These are phyloP conservation scores for Gobiocypris rarus DNA, from an alignment of 2,113 vertebrate genomes.

Conservation along the genomic window DNA sequence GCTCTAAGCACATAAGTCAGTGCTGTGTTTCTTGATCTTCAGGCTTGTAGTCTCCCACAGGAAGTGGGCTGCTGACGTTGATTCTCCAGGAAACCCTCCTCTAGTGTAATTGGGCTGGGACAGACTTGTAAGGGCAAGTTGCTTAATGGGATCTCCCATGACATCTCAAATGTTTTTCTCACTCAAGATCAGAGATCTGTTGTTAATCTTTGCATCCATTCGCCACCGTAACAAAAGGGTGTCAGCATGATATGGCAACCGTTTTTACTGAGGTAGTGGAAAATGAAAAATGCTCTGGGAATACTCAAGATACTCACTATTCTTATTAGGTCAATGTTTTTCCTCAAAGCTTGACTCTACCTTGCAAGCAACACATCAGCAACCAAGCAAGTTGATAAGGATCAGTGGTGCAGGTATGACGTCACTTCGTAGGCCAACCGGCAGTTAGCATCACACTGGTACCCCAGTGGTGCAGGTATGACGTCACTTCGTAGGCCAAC, in stretches of 20 bases:
- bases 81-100: not conserved
- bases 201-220: not conserved
- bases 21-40: not conserved
- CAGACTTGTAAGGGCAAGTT: constrained; percentile 31
- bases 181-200: not conserved
- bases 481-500: too few species aligned
- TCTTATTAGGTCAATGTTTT: constrained; percentile 14
- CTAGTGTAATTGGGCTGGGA: constrained; percentile 5
- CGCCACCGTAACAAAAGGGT: not conserved
- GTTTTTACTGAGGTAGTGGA: not conserved
- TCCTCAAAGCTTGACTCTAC: not conserved
- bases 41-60: constrained; percentile 23
- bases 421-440: too few species aligned
- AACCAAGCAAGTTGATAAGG: not conserved
- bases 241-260: not conserved
- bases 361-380: not conserved
- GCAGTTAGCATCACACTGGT: too few species aligned
- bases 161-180: constrained; percentile 21
- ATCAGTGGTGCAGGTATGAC: too few species aligned
- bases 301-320: not conserved
- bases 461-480: too few species aligned
- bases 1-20: not conserved
- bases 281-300: not conserved
- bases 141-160: constrained; percentile 19
- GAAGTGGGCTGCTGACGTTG: not conserved